A percentile compares a stretch with the other conserved stretches of the same genome.
These are phyloP conservation scores for Tetragonula clypearis DNA, from an alignment of 1,140 invertebrate genomes.

Conservation along the genomic window DNA sequence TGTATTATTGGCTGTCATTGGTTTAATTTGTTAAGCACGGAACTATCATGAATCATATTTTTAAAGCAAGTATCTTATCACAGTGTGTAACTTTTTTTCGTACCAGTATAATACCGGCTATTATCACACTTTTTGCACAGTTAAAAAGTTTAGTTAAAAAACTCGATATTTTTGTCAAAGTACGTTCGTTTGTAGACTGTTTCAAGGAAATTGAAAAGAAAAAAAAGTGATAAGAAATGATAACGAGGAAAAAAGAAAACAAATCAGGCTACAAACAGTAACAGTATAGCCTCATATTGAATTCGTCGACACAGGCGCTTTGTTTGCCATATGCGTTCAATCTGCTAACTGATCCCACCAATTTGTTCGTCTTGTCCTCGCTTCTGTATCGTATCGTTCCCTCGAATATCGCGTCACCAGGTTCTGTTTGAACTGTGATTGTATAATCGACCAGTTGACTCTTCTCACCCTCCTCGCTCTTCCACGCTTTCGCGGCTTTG, in stretches of 20 bases:
- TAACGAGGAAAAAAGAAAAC: neutral
- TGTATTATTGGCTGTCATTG: neutral
- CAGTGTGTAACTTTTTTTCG: neutral
- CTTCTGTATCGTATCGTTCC: slow-evolving; percentile 83
- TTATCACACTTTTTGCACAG: no score
- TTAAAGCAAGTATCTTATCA: slow-evolving; percentile 36
- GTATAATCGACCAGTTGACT: slow-evolving; percentile 84
- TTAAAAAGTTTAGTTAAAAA: neutral
- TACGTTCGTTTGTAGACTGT: neutral
- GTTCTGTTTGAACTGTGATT: slow-evolving; percentile 85
- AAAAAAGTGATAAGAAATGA: neutral
- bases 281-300: slow-evolving; percentile 89
- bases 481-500: slow-evolving; percentile 82
- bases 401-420: slow-evolving; percentile 89
- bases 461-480: slow-evolving; percentile 76
- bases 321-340: slow-evolving; percentile 92
- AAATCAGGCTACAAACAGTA: slow-evolving; percentile 82
- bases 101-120: neutral
- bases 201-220: neutral
- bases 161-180: no score
- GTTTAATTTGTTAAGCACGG: slow-evolving; percentile 2
- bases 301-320: slow-evolving; percentile 89
- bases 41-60: neutral
- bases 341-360: slow-evolving; percentile 86
- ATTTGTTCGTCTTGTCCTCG: slow-evolving; percentile 79